Base-by-base conservation (phyloP, 2,888 invertebrate genomes). In the Perizoma affinitatum region DNA sequence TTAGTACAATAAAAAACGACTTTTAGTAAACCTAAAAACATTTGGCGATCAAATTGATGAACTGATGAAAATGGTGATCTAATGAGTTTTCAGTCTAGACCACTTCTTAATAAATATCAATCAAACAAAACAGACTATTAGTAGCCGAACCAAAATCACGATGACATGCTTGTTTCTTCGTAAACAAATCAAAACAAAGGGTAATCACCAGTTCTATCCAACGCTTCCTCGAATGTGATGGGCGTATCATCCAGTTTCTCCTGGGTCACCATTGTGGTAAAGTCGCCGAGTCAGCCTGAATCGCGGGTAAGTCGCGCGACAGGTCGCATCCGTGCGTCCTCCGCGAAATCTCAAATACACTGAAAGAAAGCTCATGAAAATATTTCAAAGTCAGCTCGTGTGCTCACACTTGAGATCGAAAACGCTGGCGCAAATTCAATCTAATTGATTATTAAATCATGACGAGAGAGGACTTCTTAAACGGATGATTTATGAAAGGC, bases 151-250 rank as follows among this genome's bases (percentile, higher is more conserved):
- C 38, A 38, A 38, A 5, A 38, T 38, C 38, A 54, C 49, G 38
- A 56, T 58, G 66, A 60, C 58, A 54, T 6, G 53, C 48, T 43
- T 36, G 11, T 49, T 51, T 47, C 10, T 22, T 51, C 38, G 43
- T 41, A 56, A 50, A 54, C 58, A 59, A 54, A 22, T 5, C 3
- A 44, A 43, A 61, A 65, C 63, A 61, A 65, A 59, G 63, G 52
- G 48, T 50, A 54, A 54, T 60, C 80, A 89, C 89, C 89, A 62
- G 89, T 87, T 66, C 76, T 82, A 36, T 87, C 82, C 56, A 89
- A 73, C 0, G 88, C 86, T 48, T 87, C 88, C 49, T 88, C 88
- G 57, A 89, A 88, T 2, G 84, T 75, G 40, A 78, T 78, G 0
- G 75, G 68, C 4, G 63, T 69, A 6, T 68, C 73, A 5, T 66